Base-by-base conservation (phyloP, 2,113 vertebrate species). In the Brachypodius melanocephalos region DNA sequence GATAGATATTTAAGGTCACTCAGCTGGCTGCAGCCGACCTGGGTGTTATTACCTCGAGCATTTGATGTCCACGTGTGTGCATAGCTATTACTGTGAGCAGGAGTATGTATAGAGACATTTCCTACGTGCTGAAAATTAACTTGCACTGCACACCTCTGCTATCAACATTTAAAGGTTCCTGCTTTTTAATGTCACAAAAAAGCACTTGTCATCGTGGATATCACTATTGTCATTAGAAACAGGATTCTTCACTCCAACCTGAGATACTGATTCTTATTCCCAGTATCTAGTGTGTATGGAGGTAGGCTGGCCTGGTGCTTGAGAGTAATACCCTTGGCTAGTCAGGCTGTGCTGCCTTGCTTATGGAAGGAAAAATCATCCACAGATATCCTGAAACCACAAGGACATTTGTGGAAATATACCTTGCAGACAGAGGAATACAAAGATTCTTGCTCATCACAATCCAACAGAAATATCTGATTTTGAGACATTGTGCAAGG, bases 1-100 rank as follows among this genome's bases (percentile, higher is more conserved):
- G 80, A 78, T 18, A 93, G 83, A 81, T 92, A 81, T 38, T 88
- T 94, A 63, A 92, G 89, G 86, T 90, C 95, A 95, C 76, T 91
- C 45, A 55, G 52, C 59, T 48, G 79, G 84, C 80, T 95, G 59
- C 21, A 68, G 80, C 61, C 31, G 4, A 57, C 24, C 52, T 40
- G 67, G 19, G 19, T 71, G 45, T 92, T 86, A 74, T 42, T 71
- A 65, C 80, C 34, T 25, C 40, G 15, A 68, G 61, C 65, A 74
- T 68, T 82, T 84, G 67, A 84, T 72, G 75, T 80, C 76, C 52
- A 72, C 9, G 4, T 45, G 28, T 49, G 40, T 52, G 43, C 52
- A 22, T 1, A 66, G 82, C 59, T 78, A 19, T 45, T 80, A 49
- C 18, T 29, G 57, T 28, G 25, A 43, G 55, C 34, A 59, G 34